Evolutionary conservation across 2,113 vertebrate genomes (phyloP).

Genomic region (Thryonomys swinderianus): DNA sequence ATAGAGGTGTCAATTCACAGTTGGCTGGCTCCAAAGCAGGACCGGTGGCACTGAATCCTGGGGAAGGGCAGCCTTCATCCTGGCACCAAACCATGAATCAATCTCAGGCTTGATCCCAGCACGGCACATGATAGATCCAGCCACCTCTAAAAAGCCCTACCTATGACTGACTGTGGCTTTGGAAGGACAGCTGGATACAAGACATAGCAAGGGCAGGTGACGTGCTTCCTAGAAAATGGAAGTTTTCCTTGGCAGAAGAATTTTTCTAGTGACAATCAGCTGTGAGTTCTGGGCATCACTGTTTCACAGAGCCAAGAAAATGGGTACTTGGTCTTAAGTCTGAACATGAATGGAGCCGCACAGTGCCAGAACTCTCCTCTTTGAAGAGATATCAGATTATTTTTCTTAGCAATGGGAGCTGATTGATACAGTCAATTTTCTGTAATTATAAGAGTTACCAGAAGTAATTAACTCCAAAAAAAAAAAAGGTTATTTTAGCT

Average conservation of each 20-base stretch:
- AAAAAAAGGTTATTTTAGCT: not conserved
- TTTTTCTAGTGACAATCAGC: not conserved
- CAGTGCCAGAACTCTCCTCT: not conserved
- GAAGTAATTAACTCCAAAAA: not conserved
- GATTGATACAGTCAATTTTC: not conserved
- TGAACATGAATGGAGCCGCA: no score
- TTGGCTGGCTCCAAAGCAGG: not conserved
- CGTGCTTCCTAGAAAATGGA: no score
- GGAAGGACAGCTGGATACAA: not conserved
- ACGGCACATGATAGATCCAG: not conserved
- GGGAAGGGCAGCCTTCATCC: not conserved
- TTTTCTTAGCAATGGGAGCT: not conserved
- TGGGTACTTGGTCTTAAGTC: rapidly evolving
- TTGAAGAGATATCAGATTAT: not conserved
- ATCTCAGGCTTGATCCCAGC: not conserved
- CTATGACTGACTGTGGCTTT: not conserved
- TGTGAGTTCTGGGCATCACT: not conserved
- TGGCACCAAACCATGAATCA: not conserved
- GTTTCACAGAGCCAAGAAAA: not conserved
- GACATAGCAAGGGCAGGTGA: not conserved
- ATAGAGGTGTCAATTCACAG: not conserved
- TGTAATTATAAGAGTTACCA: not conserved
- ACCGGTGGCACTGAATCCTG: not conserved
- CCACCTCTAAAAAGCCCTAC: not conserved
- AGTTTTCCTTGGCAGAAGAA: not conserved